These are phyloP conservation scores for Phalera bucephala DNA, from an alignment of 2,888 invertebrate genomes.

Conservation along the genomic window DNA sequence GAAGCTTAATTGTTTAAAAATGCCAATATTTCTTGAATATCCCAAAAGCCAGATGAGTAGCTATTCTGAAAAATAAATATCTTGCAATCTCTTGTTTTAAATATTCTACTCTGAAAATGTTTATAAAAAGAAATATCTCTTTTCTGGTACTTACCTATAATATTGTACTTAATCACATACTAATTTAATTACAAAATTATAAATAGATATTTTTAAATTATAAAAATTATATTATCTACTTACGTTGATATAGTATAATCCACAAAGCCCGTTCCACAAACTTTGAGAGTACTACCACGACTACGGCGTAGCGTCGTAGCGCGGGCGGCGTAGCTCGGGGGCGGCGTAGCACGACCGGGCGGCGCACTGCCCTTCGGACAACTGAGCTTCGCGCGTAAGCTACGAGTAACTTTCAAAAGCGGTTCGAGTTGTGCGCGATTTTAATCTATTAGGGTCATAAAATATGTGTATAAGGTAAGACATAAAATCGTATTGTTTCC, in stretches of 20 bases:
- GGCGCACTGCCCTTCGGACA: slow-evolving; percentile 19
- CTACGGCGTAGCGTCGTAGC: slow-evolving; percentile 33
- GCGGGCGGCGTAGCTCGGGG: slow-evolving; percentile 1
- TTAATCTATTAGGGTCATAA: too few species aligned
- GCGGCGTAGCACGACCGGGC: slow-evolving; percentile 29
- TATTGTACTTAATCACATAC: too few species aligned
- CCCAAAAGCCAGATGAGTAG: too few species aligned
- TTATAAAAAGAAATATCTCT: too few species aligned
- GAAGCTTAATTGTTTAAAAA: too few species aligned
- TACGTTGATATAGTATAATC: slow-evolving; percentile 12
- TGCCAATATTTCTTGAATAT: too few species aligned
- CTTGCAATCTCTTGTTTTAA: too few species aligned
- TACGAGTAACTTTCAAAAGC: not conserved
- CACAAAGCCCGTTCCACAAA: slow-evolving; percentile 9
- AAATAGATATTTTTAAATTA: not conserved
- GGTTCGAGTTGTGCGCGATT: not conserved
- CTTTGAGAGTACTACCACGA: slow-evolving; percentile 5
- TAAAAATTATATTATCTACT: slow-evolving; percentile 1
- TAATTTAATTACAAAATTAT: not conserved
- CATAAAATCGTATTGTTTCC: too few species aligned
- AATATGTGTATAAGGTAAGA: too few species aligned
- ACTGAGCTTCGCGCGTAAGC: slow-evolving; percentile 16
- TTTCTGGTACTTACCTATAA: too few species aligned
- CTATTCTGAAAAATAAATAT: too few species aligned
- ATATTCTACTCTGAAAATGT: too few species aligned